Evolutionary conservation across 2,888 invertebrate species (phyloP).

Genomic region (Druceiella hillmani): DNA sequence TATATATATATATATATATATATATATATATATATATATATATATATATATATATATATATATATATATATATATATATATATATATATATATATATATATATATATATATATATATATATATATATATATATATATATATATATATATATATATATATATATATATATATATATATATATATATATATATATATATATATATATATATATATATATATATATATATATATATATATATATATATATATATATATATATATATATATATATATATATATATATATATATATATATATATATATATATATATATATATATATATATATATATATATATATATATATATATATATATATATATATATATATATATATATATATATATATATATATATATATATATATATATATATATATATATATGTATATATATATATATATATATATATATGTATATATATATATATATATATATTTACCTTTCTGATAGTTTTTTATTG

Average conservation of each 20-base stretch:
- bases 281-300: conserved; percentile 1
- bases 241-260: conserved; percentile 1
- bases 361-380: conserved; percentile 11
- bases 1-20: conserved; percentile 1
- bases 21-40: conserved; percentile 1
- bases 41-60: conserved; percentile 1
- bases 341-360: conserved; percentile 11
- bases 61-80: conserved; percentile 1
- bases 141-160: conserved; percentile 1
- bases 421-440: conserved; percentile 11
- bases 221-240: conserved; percentile 1
- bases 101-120: conserved; percentile 1
- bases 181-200: conserved; percentile 1
- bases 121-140: conserved; percentile 1
- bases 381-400: conserved; percentile 10
- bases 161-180: conserved; percentile 1
- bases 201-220: conserved; percentile 1
- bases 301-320: conserved; percentile 1
- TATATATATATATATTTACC: conserved; percentile 8
- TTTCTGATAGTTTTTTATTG: background rate
- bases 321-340: conserved; percentile 6
- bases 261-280: conserved; percentile 1
- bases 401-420: conserved; percentile 11
- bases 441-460: conserved; percentile 11
- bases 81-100: conserved; percentile 1